A percentile compares a stretch with the other conserved stretches of the same genome.
Evolutionary conservation across 2,888 invertebrate genomes (phyloP).

Genomic region (Ochropleura leucogaster): DNA sequence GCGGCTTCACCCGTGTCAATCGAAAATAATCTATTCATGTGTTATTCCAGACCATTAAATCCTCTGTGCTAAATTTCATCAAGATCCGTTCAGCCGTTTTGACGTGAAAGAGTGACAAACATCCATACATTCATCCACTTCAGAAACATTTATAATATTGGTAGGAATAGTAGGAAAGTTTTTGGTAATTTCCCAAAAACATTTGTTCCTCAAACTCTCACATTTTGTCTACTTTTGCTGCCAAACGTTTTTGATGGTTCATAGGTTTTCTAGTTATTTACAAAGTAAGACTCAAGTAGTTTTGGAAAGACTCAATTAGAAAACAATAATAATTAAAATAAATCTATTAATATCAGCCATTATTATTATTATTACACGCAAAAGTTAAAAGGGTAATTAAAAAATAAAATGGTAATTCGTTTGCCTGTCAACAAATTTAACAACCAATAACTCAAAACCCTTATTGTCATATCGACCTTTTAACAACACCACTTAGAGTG

Average conservation of each 20-base stretch:
- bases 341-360: constrained; percentile 42
- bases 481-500: constrained; percentile 17
- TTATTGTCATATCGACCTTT: constrained; percentile 24
- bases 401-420: constrained; percentile 50
- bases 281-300: neutral
- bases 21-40: no score
- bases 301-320: neutral
- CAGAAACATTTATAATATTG: no score
- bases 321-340: constrained; percentile 32
- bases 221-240: neutral
- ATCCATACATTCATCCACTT: no score
- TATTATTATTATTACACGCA: constrained; percentile 24
- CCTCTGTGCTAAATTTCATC: no score
- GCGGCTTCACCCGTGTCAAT: no score
- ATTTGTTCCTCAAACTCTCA: neutral
- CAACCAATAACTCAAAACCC: constrained; percentile 25
- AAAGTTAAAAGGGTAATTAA: constrained; percentile 42
- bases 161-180: neutral
- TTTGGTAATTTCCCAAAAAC: neutral
- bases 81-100: no score
- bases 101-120: no score
- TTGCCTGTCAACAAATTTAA: constrained; percentile 41
- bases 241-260: neutral
- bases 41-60: no score
- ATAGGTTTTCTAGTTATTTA: neutral